Conservation (phyloP, 2,888 invertebrate genomes). For the Cryptocephalus moraei region DNA sequence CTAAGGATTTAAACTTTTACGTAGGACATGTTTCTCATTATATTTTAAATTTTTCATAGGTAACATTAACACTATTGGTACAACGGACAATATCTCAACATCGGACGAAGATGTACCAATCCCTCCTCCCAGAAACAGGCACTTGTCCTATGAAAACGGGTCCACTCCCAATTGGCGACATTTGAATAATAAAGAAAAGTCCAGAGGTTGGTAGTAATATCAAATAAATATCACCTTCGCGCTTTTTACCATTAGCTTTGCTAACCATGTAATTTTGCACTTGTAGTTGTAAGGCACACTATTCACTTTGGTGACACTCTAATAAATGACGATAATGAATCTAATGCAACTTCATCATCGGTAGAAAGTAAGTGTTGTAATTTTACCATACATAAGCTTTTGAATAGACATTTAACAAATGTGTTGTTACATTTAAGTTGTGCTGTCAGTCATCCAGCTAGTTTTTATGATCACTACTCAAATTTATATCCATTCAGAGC, state of each 20-base stretch:
- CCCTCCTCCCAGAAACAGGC: constrained; percentile 53
- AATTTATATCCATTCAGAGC: too few species aligned
- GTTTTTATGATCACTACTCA: too few species aligned
- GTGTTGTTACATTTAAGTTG: too few species aligned
- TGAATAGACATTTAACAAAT: too few species aligned
- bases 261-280: neutral
- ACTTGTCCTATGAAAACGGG: constrained; percentile 34
- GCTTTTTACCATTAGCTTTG: too few species aligned
- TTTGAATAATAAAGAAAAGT: constrained; percentile 29
- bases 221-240: neutral
- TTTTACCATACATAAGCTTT: too few species aligned
- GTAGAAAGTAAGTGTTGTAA: constrained; percentile 26
- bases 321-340: constrained; percentile 24
- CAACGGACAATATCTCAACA: constrained; percentile 69
- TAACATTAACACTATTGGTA: constrained; percentile 57
- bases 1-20: too few species aligned
- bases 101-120: constrained; percentile 55
- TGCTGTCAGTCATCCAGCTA: too few species aligned
- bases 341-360: constrained; percentile 24
- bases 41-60: constrained; percentile 39
- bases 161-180: constrained; percentile 20
- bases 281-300: constrained; percentile 25
- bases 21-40: too few species aligned
- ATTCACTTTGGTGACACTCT: constrained; percentile 27
- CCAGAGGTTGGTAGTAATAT: constrained; percentile 19